Conservation (phyloP, 2,888 invertebrate genomes). For the Lamproptera curius region DNA sequence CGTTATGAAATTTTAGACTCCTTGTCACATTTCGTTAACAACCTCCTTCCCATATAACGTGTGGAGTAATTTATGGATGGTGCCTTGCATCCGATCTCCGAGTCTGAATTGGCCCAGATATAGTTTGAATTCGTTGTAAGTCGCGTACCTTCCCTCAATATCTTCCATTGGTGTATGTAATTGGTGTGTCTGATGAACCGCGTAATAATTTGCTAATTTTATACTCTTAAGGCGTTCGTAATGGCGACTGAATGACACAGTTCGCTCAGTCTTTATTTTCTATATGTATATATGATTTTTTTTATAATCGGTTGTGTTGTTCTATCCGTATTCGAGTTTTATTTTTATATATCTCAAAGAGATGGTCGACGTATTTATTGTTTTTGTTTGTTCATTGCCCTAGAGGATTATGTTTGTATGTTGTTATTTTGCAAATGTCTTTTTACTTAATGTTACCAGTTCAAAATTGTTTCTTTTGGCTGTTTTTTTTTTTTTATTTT, state of each 20-base stretch:
- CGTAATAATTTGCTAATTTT: too few relatives aligned
- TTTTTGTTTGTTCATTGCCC: conserved; percentile 34
- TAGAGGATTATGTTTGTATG: conserved; percentile 42
- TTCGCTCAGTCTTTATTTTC: too few relatives aligned
- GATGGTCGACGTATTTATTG: conserved; percentile 35
- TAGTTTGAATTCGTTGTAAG: too few relatives aligned
- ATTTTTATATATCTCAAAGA: conserved; percentile 25
- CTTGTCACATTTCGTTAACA: too few relatives aligned
- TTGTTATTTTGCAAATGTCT: conserved; percentile 22
- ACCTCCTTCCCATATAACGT: too few relatives aligned
- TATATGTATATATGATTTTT: conserved; percentile 2
- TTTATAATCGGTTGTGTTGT: conserved; percentile 15
- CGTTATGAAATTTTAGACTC: too few relatives aligned
- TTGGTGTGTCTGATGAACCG: conserved; percentile 2
- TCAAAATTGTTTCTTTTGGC: conserved; percentile 1
- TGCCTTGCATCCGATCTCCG: too few relatives aligned
- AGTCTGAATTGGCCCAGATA: too few relatives aligned
- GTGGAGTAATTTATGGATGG: too few relatives aligned
- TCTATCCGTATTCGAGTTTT: conserved; percentile 27
- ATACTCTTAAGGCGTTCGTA: too few relatives aligned
- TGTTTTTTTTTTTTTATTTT: neutral
- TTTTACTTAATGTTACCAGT: neutral
- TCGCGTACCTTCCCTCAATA: conserved; percentile 16
- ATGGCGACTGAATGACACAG: too few relatives aligned
- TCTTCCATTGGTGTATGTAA: conserved; percentile 13